Evolutionary conservation across 2,888 invertebrate species (phyloP).

Genomic region (Epiperipatus broadwayi): DNA sequence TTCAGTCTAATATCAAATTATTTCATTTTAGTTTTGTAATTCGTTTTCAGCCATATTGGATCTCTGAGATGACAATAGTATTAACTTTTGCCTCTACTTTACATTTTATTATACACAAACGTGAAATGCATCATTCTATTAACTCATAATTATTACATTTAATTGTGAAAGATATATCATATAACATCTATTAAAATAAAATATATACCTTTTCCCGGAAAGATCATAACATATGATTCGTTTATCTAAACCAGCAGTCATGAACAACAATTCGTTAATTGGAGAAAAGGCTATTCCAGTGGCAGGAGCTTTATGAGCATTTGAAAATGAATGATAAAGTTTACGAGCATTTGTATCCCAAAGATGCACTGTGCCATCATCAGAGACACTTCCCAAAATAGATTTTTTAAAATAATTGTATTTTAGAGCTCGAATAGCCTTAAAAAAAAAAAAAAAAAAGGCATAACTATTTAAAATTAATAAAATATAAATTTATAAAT

Average conservation of each 20-base stretch:
- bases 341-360: conserved; percentile 27
- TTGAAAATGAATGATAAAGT: conserved; percentile 23
- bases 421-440: conserved; percentile 26
- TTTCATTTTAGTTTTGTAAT: no score
- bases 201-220: conserved; percentile 23
- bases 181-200: no score
- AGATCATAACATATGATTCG: conserved; percentile 27
- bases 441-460: conserved; percentile 11
- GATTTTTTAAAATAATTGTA: conserved; percentile 24
- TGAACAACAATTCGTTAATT: conserved; percentile 27
- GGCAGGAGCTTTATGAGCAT: conserved; percentile 26
- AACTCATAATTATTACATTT: no score
- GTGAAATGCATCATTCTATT: no score
- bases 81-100: no score
- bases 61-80: no score
- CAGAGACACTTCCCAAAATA: conserved; percentile 25
- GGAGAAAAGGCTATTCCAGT: conserved; percentile 30
- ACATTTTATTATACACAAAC: no score
- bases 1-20: no score
- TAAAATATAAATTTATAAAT: background rate
- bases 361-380: conserved; percentile 26
- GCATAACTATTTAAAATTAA: conserved; percentile 1
- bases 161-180: no score
- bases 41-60: no score
- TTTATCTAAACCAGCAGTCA: conserved; percentile 30